Evolutionary conservation across 2,888 invertebrate species (phyloP), one percentile per base, ranked within the genome.

Genomic region (Adelognathus sp.): DNA sequence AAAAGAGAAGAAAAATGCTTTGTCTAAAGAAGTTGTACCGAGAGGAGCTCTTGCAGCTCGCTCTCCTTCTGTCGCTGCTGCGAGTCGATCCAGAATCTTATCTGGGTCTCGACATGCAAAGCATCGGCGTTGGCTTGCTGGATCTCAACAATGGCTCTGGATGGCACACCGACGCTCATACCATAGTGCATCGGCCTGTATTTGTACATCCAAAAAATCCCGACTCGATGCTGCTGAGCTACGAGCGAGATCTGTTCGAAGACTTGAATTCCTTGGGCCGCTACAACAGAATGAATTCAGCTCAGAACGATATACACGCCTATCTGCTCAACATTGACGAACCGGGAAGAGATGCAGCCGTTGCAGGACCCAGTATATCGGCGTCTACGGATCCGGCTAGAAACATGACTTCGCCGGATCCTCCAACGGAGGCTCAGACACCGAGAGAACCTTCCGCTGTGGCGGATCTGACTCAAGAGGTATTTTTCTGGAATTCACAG

Each of bases 1-100:
- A 18, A 31, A 56, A 50, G 60, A 41, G 3, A 50, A 14, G 21
- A 71, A 90, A 85, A 88, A 97, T 97, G 97, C 93, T 97, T 92
- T 95, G 95, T 86, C 92, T 96, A 86, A 97, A 97, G 92, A 97
- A 97, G 91, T 92, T 96, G 56, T 96, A 96, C 87, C 94, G 96
- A 63, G 96, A 96, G 90, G 97, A 97, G 92, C 92, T 97, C 87
- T 92, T 97, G 82, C 95, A 97, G 90, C 92, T 97, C 84, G 96
- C 97, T 84, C 91, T 98, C 90, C 93, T 97, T 83, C 92, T 97
- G 86, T 95, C 97, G 90, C 93, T 98, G 82, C 91, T 98, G 69
- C 94, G 96, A 85, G 95, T 95, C 11, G 95, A 96, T 89, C 95
- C 96, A 0, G 95, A 95, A 83, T 94, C 94, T 24, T 94, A 95